Evolutionary conservation across 2,888 invertebrate genomes (phyloP).

Genomic region (Leptura quadrifasciata): DNA sequence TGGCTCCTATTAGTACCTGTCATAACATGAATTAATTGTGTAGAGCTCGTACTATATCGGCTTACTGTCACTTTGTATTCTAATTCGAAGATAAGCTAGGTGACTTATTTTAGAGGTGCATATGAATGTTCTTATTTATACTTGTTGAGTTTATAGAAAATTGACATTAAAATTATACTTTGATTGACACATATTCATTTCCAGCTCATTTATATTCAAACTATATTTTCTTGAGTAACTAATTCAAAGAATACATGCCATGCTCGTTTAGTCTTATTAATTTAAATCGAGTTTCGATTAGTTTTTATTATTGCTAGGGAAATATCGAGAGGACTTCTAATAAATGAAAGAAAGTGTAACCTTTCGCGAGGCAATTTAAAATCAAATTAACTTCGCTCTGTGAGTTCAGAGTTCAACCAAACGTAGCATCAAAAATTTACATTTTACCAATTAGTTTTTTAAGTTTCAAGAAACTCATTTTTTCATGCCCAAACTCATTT

Average conservation of each 20-base stretch:
- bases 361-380: conserved; percentile 38
- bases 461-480: conserved; percentile 18
- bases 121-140: no score
- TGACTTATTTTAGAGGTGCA: no score
- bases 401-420: conserved; percentile 25
- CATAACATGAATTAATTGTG: no score
- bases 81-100: no score
- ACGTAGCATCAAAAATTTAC: conserved; percentile 33
- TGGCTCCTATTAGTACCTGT: no score
- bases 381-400: conserved; percentile 38
- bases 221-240: background rate
- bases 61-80: no score
- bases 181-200: no score
- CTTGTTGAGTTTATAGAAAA: no score
- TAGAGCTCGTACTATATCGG: no score
- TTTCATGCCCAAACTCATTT: conserved; percentile 13
- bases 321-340: conserved; percentile 29
- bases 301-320: background rate
- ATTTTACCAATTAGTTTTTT: conserved; percentile 41
- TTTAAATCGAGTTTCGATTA: conserved; percentile 35
- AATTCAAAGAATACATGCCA: background rate
- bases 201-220: background rate
- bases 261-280: background rate
- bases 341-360: conserved; percentile 40
- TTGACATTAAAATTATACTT: no score